These are phyloP conservation scores for Sebastes nivosus DNA, from an alignment of 2,797 vertebrate genomes.

Conservation along the genomic window DNA sequence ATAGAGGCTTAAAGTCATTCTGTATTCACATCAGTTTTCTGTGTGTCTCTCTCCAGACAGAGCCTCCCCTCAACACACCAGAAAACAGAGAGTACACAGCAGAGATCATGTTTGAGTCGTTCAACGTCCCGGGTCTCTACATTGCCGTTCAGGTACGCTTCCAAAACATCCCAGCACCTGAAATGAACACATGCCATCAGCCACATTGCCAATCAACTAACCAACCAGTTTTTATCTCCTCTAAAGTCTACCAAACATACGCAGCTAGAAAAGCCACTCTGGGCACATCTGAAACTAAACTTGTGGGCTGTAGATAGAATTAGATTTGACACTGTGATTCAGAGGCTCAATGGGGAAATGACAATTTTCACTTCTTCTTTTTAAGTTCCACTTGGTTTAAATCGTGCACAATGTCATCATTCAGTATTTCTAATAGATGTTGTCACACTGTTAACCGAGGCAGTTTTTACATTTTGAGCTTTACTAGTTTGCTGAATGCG, in stretches of 20 bases:
- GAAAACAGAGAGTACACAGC: slow-evolving; percentile 96
- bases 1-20: not conserved
- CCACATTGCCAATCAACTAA: not conserved
- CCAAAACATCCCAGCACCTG: not conserved
- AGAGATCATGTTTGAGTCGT: slow-evolving; percentile 97
- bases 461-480: no score
- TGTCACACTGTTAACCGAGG: not conserved
- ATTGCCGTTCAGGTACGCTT: slow-evolving; percentile 92
- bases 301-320: not conserved
- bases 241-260: not conserved
- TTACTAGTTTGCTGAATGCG: no score
- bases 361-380: slow-evolving; percentile 19
- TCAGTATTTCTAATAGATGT: not conserved
- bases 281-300: not conserved
- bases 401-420: not conserved
- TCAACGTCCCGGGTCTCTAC: slow-evolving; percentile 95
- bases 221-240: no score
- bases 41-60: slow-evolving; percentile 82
- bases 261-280: not conserved
- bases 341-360: not conserved
- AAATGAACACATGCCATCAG: not conserved
- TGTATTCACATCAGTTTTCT: not conserved
- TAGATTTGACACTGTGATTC: not conserved
- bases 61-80: slow-evolving; percentile 93
- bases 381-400: not conserved